phyloP scores from a whole-genome alignment of 2,797 vertebrate species.

The Melanotaenia nigrans region DNA sequence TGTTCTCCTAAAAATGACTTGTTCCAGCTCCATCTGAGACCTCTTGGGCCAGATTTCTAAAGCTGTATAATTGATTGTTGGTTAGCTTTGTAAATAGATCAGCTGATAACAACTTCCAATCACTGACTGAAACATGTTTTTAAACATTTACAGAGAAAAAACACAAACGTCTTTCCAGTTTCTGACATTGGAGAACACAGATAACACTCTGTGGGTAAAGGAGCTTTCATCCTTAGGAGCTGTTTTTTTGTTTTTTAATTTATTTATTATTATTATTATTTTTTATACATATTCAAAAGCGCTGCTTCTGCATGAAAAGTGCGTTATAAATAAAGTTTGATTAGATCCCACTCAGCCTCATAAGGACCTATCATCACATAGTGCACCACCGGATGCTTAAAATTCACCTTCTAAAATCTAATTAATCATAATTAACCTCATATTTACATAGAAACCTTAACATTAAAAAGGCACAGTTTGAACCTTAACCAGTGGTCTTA shows the following conservation, averaged over 20 bases:
- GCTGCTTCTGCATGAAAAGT: no score
- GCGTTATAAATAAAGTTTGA: no score
- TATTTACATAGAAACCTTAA: slow-evolving; percentile 1
- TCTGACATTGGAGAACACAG: slow-evolving; percentile 22
- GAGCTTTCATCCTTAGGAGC: no score
- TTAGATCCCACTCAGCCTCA: no score
- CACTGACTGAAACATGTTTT: neutral
- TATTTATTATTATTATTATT: no score
- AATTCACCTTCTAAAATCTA: slow-evolving; percentile 34
- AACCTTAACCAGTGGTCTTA: neutral
- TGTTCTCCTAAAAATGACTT: slow-evolving; percentile 15
- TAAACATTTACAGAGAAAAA: neutral
- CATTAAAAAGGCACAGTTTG: slow-evolving; percentile 18
- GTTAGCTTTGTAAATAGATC: neutral
- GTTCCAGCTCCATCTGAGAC: slow-evolving; percentile 14
- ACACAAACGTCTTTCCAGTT: neutral
- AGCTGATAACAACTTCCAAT: neutral
- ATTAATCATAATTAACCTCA: slow-evolving; percentile 31
- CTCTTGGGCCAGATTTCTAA: slow-evolving; percentile 3
- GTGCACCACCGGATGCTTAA: slow-evolving; percentile 4
- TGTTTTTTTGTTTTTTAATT: no score
- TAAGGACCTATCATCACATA: no score
- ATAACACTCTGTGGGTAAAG: no score
- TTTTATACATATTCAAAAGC: no score
- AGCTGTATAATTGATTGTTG: neutral